Base-by-base conservation (phyloP, 2,797 vertebrate genomes). In the Hyperoplus lanceolatus region DNA sequence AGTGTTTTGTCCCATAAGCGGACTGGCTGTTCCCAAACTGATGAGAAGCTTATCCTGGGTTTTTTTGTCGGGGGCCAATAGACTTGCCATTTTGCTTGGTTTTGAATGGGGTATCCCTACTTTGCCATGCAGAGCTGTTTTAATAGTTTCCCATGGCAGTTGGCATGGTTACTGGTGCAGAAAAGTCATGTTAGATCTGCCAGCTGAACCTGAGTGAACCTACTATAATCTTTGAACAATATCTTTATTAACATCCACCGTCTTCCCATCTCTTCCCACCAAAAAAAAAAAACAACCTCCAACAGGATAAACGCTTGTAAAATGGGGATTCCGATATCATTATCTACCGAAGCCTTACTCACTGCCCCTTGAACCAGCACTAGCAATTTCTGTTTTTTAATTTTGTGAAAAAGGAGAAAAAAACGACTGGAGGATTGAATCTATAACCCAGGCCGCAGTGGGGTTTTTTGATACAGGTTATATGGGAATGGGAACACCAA, bases 41-140 rank as follows among this genome's bases (percentile, higher is more conserved):
- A 95, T 95, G 95, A 94, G 90, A 88, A 84, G 92, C 93, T 95
- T 95, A 94, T 88, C 80, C 78, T 50, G 90, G 92, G 87, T 89
- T 89, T 91, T 91, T 21, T 29, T 29, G 29, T 29, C 29, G 83
- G 66, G 74, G 88, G 76, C 85, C 87, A 80, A 91, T 87, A 88
- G 64, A 73, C 51, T 74, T 89, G 79, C 77, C 85, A 78, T 92
- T 92, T 85, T 85, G 79, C 75, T 70, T 85, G 29, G 29, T 79
- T 90, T 85, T 77, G 51, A 46, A 51, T 50, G 72, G 85, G 74
- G 70, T 81, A 82, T 88, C 79, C 85, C 73, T 86, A 83, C 87
- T 93, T 93, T 90, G 79, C 80, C 73, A 90, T 87, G 85, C 84
- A 85, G 86, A 90, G 90, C 89, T 78, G 68, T 90, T 89, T 93